phyloP scores from a whole-genome alignment of 1,140 invertebrate species.

The Macrostomum lignano region DNA sequence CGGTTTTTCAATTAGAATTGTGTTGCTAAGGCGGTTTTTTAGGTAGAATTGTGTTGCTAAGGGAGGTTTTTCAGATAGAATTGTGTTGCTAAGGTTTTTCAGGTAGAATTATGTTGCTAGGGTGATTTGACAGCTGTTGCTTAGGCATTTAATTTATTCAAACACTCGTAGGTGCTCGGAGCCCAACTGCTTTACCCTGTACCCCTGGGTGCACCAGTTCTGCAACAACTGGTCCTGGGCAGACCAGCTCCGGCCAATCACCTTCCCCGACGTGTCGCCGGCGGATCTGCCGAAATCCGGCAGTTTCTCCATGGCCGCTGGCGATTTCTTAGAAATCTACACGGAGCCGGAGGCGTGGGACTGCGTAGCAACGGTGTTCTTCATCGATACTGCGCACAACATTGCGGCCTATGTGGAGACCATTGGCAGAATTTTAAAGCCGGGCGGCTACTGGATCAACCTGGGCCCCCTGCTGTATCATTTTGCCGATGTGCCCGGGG shows the following conservation, averaged over 20 bases:
- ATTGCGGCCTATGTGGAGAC: slow-evolving; percentile 73
- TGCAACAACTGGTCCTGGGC: slow-evolving; percentile 52
- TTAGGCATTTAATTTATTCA: slow-evolving; percentile 1
- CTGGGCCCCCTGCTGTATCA: slow-evolving; percentile 70
- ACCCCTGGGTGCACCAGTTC: slow-evolving; percentile 75
- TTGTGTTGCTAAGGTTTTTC: too few species aligned
- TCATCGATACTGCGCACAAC: slow-evolving; percentile 87
- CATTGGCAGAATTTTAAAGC: slow-evolving; percentile 63
- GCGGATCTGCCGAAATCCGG: slow-evolving; percentile 34
- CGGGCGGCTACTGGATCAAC: slow-evolving; percentile 36
- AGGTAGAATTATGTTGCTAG: too few species aligned
- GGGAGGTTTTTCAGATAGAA: too few species aligned
- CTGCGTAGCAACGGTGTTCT: slow-evolving; percentile 80
- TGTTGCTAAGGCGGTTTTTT: too few species aligned
- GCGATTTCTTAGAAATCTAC: slow-evolving; percentile 56
- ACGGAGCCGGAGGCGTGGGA: slow-evolving; percentile 48
- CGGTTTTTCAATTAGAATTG: too few species aligned
- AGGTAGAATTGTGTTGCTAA: too few species aligned
- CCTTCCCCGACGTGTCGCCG: slow-evolving; percentile 68
- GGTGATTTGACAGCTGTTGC: too few species aligned
- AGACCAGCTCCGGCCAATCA: slow-evolving; percentile 46
- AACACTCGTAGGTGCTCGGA: slow-evolving; percentile 32
- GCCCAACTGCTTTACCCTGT: slow-evolving; percentile 36
- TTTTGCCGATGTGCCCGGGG: slow-evolving; percentile 55
- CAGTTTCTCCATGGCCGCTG: slow-evolving; percentile 74